Conservation (phyloP, 2,888 invertebrate species). For the Ctenicera cuprea region DNA sequence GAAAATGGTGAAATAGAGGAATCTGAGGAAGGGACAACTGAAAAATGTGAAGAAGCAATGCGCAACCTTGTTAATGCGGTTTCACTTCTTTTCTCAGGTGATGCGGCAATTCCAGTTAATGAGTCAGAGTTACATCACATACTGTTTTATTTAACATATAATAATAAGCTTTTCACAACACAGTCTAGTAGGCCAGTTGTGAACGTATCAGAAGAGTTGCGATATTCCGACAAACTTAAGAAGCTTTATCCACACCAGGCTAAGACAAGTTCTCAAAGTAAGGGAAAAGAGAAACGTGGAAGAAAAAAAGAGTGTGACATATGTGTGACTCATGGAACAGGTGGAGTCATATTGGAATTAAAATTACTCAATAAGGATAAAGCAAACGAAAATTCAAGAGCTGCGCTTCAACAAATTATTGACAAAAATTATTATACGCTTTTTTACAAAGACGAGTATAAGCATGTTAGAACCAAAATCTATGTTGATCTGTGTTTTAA, state of each 20-base stretch:
- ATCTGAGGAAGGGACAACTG: not conserved
- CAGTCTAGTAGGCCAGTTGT: not conserved
- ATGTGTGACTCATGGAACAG: not conserved
- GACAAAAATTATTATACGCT: not conserved
- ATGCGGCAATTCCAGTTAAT: slow-evolving; percentile 5
- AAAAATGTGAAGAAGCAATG: not conserved
- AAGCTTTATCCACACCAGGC: too few species aligned
- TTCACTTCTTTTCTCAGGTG: not conserved
- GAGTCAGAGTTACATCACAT: slow-evolving; percentile 8
- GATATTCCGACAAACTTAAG: too few species aligned
- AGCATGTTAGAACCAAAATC: not conserved
- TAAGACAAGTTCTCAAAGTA: too few species aligned
- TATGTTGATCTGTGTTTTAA: slow-evolving; percentile 9
- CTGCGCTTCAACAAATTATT: not conserved
- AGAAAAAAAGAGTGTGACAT: not conserved
- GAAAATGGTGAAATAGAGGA: slow-evolving; percentile 13
- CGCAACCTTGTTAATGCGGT: not conserved
- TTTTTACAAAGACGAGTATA: not conserved
- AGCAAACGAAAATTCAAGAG: slow-evolving; percentile 1
- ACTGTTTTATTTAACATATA: not conserved
- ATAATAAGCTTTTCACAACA: not conserved
- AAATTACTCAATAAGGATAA: not conserved
- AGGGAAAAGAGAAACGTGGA: not conserved
- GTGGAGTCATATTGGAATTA: not conserved
- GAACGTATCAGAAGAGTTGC: not conserved